phyloP scores from a whole-genome alignment of 2,888 invertebrate species.

The Drosophila cognata region DNA sequence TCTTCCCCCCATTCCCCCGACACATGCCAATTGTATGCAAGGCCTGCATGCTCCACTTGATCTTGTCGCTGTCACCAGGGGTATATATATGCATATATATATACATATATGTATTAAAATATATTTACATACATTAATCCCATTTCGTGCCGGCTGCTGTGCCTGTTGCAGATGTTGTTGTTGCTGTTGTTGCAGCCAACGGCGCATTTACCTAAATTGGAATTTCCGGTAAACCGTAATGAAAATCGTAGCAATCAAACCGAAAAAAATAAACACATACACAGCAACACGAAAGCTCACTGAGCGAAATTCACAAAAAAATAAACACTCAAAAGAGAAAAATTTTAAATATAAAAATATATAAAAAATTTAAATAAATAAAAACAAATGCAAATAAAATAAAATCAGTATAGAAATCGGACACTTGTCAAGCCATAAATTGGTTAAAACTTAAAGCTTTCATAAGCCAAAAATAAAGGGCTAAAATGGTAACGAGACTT shows the following conservation, averaged over 20 bases:
- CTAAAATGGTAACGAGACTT: background rate
- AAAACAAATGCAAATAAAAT: too few species aligned
- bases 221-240: slow-evolving; percentile 83
- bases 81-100: slow-evolving; percentile 14
- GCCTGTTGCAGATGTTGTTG: slow-evolving; percentile 27
- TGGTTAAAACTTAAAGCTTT: background rate
- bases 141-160: slow-evolving; percentile 55
- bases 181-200: slow-evolving; percentile 68
- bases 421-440: background rate
- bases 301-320: slow-evolving; percentile 42
- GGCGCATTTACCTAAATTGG: slow-evolving; percentile 84
- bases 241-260: slow-evolving; percentile 77
- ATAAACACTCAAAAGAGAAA: slow-evolving; percentile 3
- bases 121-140: slow-evolving; percentile 52
- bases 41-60: slow-evolving; percentile 76
- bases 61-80: slow-evolving; percentile 78
- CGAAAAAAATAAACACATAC: slow-evolving; percentile 54
- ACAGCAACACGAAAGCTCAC: slow-evolving; percentile 36
- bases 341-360: background rate
- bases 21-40: slow-evolving; percentile 65
- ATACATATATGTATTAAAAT: slow-evolving; percentile 6
- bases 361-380: background rate
- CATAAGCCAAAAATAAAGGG: background rate
- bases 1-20: slow-evolving; percentile 27
- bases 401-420: too few species aligned